Evolutionary conservation across 2,888 invertebrate genomes (phyloP), one percentile per base, ranked within the genome.

Genomic region (Stenotaenia linearis): DNA sequence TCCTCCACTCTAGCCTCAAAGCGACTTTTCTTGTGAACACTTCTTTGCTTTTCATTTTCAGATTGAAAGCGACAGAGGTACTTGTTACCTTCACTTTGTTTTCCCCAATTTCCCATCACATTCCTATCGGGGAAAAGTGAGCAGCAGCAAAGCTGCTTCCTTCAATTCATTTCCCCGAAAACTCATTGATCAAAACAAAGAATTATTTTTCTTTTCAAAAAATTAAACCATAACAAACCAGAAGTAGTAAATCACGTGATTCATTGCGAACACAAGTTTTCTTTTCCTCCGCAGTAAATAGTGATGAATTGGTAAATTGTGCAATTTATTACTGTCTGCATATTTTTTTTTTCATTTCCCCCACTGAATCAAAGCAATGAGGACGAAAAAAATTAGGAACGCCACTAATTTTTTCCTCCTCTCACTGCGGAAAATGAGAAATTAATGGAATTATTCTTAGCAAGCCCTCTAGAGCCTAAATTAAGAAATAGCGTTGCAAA

Each of bases 281-380:
- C 56, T 56, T 56, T n/a, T 56, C 56, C 21, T 56, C 56, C 12
- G 5, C 10, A 21, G 18, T 21, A 56, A 56, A 56, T 56, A 56
- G 56, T 56, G 56, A 56, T 56, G 56, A 56, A 56, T 56, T 56
- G 56, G 56, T 56, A 56, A 21, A 56, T 56, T 56, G 56, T 21
- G 56, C 56, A 56, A 56, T 56, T 56, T 56, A 56, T 56, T 56
- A 56, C 56, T 23, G 56, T 23, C 56, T 56, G 56, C 56, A 56
- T 56, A 56, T 56, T 56, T 56, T 56, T 56, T 56, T 23, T 21
- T 21, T 21, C 12, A 23, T 23, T 56, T 56, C 21, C 21, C 56
- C 56, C 56, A 9, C 56, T 56, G 56, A 56, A 56, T 56, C 56
- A 56, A 56, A 56, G 56, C 56, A 56, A 56, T 21, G 56, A 56